Evolutionary conservation across 2,888 invertebrate genomes (phyloP), one percentile per base, ranked within the genome.

Genomic region (Proisotoma minuta): DNA sequence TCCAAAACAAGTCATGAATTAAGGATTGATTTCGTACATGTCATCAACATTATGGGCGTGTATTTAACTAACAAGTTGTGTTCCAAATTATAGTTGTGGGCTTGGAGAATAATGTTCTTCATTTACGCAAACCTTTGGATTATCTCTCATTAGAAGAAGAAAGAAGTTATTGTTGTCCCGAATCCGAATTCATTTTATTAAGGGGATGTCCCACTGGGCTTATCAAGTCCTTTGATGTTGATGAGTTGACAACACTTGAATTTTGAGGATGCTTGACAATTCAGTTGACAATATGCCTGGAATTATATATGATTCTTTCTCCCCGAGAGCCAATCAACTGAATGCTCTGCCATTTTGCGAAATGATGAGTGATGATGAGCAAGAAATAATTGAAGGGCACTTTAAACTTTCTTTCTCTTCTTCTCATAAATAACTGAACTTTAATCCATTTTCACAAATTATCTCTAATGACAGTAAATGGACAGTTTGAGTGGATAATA

Each of bases 401-500:
- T 54, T 54, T 43, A 10, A 8, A 10, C 52, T 20, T 10, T 20
- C 22, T 34, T 34, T 29, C 28, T 24, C 52, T 24, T 52, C n/a
- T n/a, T n/a, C n/a, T n/a, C 28, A 52, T 54, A 54, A 54, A 54
- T 54, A 54, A 54, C 22, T 54, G 53, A 54, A 54, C 39, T 54
- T 54, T 54, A 34, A 54, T 50, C 23, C 50, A 50, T 52, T 43
- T n/a, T 43, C 20, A 4, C 18, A 43, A 43, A 15, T 4, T 43
- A 43, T 43, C 5, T 18, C 43, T 12, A 5, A 12, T 43, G 43
- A 43, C 10, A 12, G 15, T 18, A 43, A 15, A 43, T 43, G 43
- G 5, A 43, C 43, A n/a, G 43, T 10, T 5, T 43, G 43, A 20
- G 43, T 43, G 20, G 20, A 18, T 12, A 12, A n/a, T 43, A 43